A percentile compares a stretch with the other conserved stretches of the same genome.
phyloP scores from a whole-genome alignment of 2,888 invertebrate genomes.

The Rhaphigaster nebulosa region DNA sequence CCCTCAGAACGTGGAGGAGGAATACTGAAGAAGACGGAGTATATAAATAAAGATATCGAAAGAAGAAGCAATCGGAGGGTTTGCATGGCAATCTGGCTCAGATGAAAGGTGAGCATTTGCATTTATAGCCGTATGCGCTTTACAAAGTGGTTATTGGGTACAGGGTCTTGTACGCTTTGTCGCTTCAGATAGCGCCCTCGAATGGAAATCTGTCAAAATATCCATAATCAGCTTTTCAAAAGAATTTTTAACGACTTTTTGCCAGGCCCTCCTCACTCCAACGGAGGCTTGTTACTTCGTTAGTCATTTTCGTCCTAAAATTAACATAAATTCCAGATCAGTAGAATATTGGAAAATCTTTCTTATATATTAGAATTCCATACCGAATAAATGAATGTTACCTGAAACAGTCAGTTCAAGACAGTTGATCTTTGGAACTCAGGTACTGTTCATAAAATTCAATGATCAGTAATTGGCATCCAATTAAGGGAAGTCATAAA shows the following conservation, averaged over 20 bases:
- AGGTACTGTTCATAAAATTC: no score
- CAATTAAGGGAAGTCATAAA: no score
- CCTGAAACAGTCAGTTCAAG: not conserved
- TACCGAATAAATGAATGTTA: not conserved
- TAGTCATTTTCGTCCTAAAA: not conserved
- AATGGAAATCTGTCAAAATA: slow-evolving; percentile 27
- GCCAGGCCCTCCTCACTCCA: not conserved
- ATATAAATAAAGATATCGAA: slow-evolving; percentile 7
- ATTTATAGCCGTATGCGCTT: slow-evolving; percentile 26
- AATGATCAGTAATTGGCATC: no score
- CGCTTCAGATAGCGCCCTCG: not conserved
- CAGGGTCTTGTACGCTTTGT: slow-evolving; percentile 23
- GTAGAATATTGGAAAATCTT: not conserved
- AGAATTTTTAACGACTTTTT: slow-evolving; percentile 34
- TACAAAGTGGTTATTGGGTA: slow-evolving; percentile 21
- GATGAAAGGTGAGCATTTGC: slow-evolving; percentile 34
- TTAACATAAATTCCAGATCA: not conserved
- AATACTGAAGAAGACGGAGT: not conserved
- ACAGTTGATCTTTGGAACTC: not conserved
- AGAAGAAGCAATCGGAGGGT: slow-evolving; percentile 1
- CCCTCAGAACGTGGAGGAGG: not conserved
- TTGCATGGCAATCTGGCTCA: slow-evolving; percentile 36
- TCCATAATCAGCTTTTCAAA: slow-evolving; percentile 30
- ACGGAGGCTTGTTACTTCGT: not conserved
- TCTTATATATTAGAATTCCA: not conserved